Percentiles rank a stretch among this genome's conserved stretches.
Evolutionary conservation across 2,113 vertebrate genomes (phyloP).

Genomic region (Cisticola juncidis): DNA sequence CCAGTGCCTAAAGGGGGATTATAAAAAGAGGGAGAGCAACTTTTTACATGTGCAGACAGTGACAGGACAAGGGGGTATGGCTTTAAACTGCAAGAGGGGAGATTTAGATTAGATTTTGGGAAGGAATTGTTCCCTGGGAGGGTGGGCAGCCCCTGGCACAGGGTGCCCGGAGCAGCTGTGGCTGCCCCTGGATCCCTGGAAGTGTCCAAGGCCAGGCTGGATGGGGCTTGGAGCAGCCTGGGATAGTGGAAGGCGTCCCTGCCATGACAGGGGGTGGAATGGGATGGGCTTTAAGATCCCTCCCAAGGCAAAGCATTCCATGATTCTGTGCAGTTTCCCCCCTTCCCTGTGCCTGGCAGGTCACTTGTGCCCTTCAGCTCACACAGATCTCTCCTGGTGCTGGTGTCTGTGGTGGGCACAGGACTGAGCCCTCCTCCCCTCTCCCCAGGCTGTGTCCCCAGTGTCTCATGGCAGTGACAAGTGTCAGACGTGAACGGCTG

Average conservation of each 20-base stretch:
- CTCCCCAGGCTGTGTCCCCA: background rate
- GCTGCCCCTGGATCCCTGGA: background rate
- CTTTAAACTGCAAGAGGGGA: background rate
- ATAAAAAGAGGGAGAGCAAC: background rate
- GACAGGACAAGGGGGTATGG: background rate
- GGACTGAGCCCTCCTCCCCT: background rate
- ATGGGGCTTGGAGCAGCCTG: rapidly evolving
- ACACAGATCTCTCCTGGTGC: rapidly evolving
- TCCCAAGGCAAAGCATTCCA: background rate
- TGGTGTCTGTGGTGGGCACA: background rate
- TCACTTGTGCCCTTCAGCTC: background rate
- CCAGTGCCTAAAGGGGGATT: background rate
- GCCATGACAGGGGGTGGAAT: rapidly evolving
- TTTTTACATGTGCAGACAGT: background rate
- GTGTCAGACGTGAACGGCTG: background rate
- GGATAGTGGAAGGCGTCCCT: rapidly evolving
- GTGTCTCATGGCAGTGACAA: background rate
- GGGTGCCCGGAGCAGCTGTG: background rate
- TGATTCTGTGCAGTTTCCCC: background rate
- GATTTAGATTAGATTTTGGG: background rate
- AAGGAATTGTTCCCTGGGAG: background rate
- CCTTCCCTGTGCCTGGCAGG: background rate
- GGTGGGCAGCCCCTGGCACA: background rate
- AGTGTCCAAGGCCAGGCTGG: background rate
- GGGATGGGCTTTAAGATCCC: rapidly evolving